Percentiles rank a stretch among this genome's conserved stretches.
Evolutionary conservation across 2,888 invertebrate species (phyloP).

Genomic region (Eupeodes luniger): DNA sequence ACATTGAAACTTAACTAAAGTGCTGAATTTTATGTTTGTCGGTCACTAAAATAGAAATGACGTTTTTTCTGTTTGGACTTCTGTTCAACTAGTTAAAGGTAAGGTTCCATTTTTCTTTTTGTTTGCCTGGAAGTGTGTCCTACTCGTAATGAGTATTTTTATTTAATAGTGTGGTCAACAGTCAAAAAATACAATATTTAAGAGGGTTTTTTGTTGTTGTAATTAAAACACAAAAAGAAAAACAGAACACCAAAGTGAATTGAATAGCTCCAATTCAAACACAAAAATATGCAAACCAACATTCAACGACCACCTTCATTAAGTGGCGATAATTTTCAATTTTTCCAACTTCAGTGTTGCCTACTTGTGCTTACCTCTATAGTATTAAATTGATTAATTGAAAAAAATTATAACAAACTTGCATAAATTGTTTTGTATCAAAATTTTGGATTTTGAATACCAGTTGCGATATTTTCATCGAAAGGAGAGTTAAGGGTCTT

Average conservation of each 20-base stretch:
- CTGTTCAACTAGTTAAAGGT: slow-evolving; percentile 14
- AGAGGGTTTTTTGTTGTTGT: background rate
- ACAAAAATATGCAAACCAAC: background rate
- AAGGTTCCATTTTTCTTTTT: slow-evolving; percentile 4
- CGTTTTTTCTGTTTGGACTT: slow-evolving; percentile 10
- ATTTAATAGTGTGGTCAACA: slow-evolving; percentile 25
- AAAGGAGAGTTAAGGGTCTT: too few relatives aligned
- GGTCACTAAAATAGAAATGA: slow-evolving; percentile 31
- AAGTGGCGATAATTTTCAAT: background rate
- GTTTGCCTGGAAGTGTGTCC: background rate
- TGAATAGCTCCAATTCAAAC: background rate
- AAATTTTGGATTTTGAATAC: too few relatives aligned
- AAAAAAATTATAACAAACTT: too few relatives aligned
- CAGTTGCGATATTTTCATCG: too few relatives aligned
- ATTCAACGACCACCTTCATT: background rate
- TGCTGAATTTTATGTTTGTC: slow-evolving; percentile 40
- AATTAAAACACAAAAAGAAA: background rate
- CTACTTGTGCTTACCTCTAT: background rate
- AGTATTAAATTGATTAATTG: too few relatives aligned
- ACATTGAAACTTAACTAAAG: slow-evolving; percentile 38
- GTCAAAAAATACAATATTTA: background rate
- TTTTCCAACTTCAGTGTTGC: background rate
- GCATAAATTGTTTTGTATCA: too few relatives aligned
- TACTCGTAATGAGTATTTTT: slow-evolving; percentile 35
- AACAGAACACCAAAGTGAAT: background rate